Percentiles rank a stretch among this genome's conserved stretches.
These are phyloP conservation scores for Gymnarchus niloticus DNA, from an alignment of 2,113 vertebrate genomes.

Conservation along the genomic window DNA sequence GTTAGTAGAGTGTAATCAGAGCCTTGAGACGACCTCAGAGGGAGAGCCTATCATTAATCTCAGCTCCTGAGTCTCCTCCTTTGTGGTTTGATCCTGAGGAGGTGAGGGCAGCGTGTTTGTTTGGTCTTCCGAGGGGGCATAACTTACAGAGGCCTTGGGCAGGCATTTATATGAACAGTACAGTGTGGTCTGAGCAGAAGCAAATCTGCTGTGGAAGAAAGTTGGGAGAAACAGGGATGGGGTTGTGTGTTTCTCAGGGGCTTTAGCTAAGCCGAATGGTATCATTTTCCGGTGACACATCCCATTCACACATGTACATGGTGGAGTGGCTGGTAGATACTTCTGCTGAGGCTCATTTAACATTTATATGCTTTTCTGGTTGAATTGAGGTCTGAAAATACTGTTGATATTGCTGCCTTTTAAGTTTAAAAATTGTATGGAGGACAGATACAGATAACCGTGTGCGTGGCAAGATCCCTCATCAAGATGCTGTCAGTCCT, in stretches of 20 bases:
- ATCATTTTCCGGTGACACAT: not conserved
- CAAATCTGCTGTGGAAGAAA: not conserved
- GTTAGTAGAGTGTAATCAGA: constrained; percentile 56
- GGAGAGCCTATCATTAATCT: not conserved
- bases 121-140: not conserved
- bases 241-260: not conserved
- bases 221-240: not conserved
- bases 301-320: not conserved
- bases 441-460: no score
- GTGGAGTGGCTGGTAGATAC: not conserved
- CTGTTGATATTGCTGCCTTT: no score
- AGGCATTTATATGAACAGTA: not conserved
- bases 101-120: no score
- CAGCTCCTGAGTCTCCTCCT: not conserved
- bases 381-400: no score
- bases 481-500: no score
- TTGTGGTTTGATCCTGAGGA: no score
- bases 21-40: constrained; percentile 41
- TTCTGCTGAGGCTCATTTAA: not conserved
- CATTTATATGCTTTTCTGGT: no score
- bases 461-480: no score
- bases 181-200: not conserved
- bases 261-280: not conserved
- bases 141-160: not conserved
- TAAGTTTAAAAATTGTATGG: not conserved